Percentiles rank a stretch among this genome's conserved stretches.
Evolutionary conservation across 2,888 invertebrate species (phyloP).

Genomic region (Malachius bipustulatus): DNA sequence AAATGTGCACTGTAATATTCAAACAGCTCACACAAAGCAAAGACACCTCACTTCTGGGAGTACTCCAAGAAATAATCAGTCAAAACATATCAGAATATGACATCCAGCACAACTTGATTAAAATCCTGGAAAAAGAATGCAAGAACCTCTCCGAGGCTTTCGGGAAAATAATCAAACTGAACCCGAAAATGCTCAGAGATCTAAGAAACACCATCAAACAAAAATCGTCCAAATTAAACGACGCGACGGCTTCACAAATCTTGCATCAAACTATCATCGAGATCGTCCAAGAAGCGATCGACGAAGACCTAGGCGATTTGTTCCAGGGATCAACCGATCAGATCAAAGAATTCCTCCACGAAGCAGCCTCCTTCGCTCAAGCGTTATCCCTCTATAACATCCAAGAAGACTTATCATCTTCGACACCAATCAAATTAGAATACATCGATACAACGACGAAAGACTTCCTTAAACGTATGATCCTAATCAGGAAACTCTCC

Average conservation of each 20-base stretch:
- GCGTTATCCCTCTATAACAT: constrained; percentile 55
- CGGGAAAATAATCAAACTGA: constrained; percentile 48
- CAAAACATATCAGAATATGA: constrained; percentile 34
- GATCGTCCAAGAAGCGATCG: constrained; percentile 51
- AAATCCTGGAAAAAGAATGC: constrained; percentile 50
- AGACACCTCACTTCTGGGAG: constrained; percentile 49
- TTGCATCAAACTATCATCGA: constrained; percentile 56
- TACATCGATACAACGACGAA: constrained; percentile 38
- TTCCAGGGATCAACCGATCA: constrained; percentile 35
- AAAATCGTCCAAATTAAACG: constrained; percentile 47
- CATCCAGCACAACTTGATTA: constrained; percentile 49
- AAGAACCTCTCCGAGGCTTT: constrained; percentile 37
- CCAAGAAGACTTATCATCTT: constrained; percentile 37
- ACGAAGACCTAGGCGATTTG: constrained; percentile 42
- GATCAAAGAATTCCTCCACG: constrained; percentile 41
- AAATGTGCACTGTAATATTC: constrained; percentile 31
- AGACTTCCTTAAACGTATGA: constrained; percentile 50
- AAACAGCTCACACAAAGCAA: constrained; percentile 39
- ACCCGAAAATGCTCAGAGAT: constrained; percentile 47
- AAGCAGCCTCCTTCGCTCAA: constrained; percentile 57
- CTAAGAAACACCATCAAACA: constrained; percentile 50
- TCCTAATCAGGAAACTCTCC: constrained; percentile 59
- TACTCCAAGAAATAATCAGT: constrained; percentile 35
- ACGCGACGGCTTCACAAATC: constrained; percentile 51
- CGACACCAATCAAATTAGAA: constrained; percentile 19